A percentile compares a stretch with the other conserved stretches of the same genome.
These are phyloP conservation scores for Tenrec ecaudatus DNA, from an alignment of 2,113 vertebrate genomes.

Conservation along the genomic window DNA sequence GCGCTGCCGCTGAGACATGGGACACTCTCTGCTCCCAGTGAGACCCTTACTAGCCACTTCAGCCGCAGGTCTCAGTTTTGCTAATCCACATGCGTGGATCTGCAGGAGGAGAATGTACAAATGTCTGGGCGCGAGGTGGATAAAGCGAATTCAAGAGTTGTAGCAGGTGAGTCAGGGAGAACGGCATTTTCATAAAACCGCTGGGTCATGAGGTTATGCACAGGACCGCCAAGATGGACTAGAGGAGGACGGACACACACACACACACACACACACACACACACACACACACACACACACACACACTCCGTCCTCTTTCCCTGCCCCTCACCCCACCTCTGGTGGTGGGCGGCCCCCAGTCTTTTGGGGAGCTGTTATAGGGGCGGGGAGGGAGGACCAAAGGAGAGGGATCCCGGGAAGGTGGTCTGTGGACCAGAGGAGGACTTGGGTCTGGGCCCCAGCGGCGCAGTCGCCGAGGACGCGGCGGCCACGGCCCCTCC, in stretches of 20 bases:
- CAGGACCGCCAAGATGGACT: background rate
- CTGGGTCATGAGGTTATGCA: background rate
- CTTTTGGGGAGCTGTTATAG: background rate
- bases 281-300: background rate
- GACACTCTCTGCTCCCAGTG: background rate
- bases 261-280: background rate
- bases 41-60: background rate
- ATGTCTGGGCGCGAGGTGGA: accelerated
- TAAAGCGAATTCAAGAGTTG: background rate
- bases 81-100: too few species aligned
- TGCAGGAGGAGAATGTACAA: background rate
- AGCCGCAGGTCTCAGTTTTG: background rate
- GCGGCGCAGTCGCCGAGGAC: background rate
- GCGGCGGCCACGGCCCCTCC: constrained; percentile 31
- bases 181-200: background rate
- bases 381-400: background rate
- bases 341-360: constrained; percentile 37
- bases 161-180: background rate
- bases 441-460: background rate
- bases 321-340: constrained; percentile 34
- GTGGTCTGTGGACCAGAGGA: background rate
- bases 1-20: accelerated
- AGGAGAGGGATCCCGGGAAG: background rate
- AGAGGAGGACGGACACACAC: background rate
- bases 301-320: background rate